These are phyloP conservation scores for Heteronetta atricapilla DNA, from an alignment of 2,113 vertebrate species.

Conservation along the genomic window DNA sequence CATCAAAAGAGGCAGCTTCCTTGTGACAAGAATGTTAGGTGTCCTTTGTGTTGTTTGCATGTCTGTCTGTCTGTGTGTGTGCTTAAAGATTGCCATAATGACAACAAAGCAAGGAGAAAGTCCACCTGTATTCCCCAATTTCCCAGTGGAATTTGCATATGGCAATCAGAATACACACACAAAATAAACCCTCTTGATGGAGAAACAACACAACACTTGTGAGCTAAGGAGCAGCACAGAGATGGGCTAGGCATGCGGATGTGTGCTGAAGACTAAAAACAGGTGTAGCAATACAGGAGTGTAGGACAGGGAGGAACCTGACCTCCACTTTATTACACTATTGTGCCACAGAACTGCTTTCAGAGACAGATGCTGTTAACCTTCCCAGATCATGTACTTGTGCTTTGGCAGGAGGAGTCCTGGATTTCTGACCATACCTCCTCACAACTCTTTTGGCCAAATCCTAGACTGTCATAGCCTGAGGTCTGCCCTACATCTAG, in stretches of 20 bases:
- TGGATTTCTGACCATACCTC: not conserved
- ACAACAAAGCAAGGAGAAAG: not conserved
- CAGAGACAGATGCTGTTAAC: not conserved
- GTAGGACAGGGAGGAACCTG: not conserved
- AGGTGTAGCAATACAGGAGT: not conserved
- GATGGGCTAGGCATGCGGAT: not conserved
- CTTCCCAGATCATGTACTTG: not conserved
- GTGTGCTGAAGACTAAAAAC: not conserved
- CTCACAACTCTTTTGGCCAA: not conserved
- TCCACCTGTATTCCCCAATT: conserved; percentile 13
- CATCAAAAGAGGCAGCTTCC: not conserved
- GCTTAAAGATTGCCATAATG: not conserved
- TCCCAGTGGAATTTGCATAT: not conserved
- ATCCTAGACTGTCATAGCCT: not conserved
- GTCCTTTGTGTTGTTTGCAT: not conserved
- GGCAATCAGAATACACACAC: not conserved
- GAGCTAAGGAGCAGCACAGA: not conserved
- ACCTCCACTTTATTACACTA: not conserved
- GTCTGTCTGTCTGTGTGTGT: not conserved
- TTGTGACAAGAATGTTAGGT: not conserved
- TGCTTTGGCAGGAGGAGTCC: not conserved
- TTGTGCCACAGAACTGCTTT: not conserved
- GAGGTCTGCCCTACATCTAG: not conserved
- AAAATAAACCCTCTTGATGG: conserved; percentile 15
- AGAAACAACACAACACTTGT: not conserved